These are phyloP conservation scores for Drosophila flavopinicola DNA, from an alignment of 2,888 invertebrate species.

Conservation along the genomic window DNA sequence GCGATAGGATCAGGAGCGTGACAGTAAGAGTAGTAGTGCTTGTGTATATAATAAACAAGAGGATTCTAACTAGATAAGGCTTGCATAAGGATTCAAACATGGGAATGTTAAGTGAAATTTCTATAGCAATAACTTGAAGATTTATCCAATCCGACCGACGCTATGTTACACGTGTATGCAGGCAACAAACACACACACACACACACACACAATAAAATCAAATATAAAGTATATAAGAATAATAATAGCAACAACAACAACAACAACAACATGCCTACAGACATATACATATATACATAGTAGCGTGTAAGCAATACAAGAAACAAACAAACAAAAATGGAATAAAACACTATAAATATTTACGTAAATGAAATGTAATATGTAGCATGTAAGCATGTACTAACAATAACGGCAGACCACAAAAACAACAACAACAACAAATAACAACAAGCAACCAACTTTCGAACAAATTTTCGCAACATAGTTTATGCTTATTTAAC, in stretches of 20 bases:
- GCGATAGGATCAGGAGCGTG: constrained; percentile 2
- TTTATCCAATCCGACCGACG: constrained; percentile 70
- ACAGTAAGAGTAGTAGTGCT: constrained; percentile 14
- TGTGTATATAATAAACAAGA: constrained; percentile 48
- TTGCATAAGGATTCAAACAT: constrained; percentile 11
- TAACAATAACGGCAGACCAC: constrained; percentile 65
- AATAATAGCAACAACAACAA: constrained; percentile 5
- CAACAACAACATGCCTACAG: constrained; percentile 46
- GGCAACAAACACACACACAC: too few relatives aligned
- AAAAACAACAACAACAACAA: constrained; percentile 47
- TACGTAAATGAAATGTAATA: constrained; percentile 59
- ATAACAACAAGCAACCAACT: constrained; percentile 33
- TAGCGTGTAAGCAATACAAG: constrained; percentile 53
- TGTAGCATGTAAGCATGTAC: constrained; percentile 60
- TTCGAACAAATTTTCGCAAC: constrained; percentile 69
- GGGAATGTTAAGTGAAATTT: constrained; percentile 35
- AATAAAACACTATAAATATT: constrained; percentile 43
- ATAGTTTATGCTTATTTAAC: constrained; percentile 63
- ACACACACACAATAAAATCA: constrained; percentile 24
- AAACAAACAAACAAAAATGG: constrained; percentile 18
- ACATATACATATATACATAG: constrained; percentile 65
- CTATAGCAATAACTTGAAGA: constrained; percentile 63
- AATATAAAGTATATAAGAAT: constrained; percentile 5
- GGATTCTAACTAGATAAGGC: constrained; percentile 55
- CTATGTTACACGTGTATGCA: constrained; percentile 51